Base-by-base conservation (phyloP, 2,797 vertebrate species). In the Lepus townsendii region DNA sequence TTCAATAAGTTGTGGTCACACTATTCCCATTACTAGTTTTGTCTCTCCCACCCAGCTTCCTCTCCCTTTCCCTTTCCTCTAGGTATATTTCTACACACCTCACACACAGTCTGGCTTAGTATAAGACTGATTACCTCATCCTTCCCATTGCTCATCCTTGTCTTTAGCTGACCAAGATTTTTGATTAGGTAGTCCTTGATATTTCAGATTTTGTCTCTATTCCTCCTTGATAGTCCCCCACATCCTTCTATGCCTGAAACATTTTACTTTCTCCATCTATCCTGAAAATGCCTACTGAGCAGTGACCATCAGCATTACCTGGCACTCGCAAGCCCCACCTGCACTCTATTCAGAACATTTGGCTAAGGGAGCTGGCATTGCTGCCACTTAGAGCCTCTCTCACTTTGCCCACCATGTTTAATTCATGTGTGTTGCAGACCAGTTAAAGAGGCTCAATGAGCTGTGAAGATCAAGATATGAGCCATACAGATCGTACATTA, bases 381-480 rank as follows among this genome's bases (percentile, higher is more conserved):
- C 72, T 82, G 68, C 73, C 86, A 57, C 83, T 83, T 82, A 76
- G 32, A 87, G 69, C 24, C n/a, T 54, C 63, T 79, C 60, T 85
- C 69, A n/a, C 82, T 94, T 80, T 66, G 30, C 66, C 88, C 83
- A 71, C 69, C 90, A 93, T 96, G 78, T 97, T 97, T 97, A 97
- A 97, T 97, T 97, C 97, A 96, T 96, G 60, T 83, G 82, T 88
- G 83, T 92, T 96, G 79, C n/a, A 83, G 92, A 72, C 83, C 96
- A 93, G 78, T 96, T 95, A 96, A 95, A 95, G 69, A 86, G 75
- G 75, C 63, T 93, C 96, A 90, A 69, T 92, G 96, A 95, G 93
- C 83, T 95, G 93, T 96, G 96, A 97, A 97, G 95, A 97, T 96
- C 75, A 79, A 92, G 94, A 83, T 95, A 94, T 75, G 95, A 96